Percentiles rank a stretch among this genome's conserved stretches.
Evolutionary conservation across 1,140 invertebrate genomes (phyloP).

Genomic region (Aleiodes sp.): DNA sequence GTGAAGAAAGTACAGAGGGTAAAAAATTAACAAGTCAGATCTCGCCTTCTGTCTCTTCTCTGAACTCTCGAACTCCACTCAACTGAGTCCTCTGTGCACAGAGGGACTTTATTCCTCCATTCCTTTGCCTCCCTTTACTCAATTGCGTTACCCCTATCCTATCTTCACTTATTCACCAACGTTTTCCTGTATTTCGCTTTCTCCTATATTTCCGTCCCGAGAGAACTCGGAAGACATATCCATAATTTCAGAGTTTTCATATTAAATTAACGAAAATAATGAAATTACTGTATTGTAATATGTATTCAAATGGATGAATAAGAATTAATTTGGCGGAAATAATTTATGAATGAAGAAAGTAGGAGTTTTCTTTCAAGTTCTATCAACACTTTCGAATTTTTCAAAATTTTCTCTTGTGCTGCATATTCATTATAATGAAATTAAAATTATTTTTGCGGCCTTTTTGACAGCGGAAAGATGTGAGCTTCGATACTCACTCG

Average conservation of each 20-base stretch:
- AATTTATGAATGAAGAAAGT: too few relatives aligned
- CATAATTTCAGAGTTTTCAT: conserved; percentile 34
- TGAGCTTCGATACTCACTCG: too few relatives aligned
- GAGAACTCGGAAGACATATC: not conserved
- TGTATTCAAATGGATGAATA: not conserved
- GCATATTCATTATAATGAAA: too few relatives aligned
- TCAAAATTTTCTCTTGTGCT: too few relatives aligned
- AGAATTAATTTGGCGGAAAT: not conserved
- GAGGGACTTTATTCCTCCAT: conserved; percentile 12
- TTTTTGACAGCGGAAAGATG: too few relatives aligned
- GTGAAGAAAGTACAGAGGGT: conserved; percentile 21
- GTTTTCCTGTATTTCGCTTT: not conserved
- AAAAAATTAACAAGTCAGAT: conserved; percentile 67
- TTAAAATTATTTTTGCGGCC: too few relatives aligned
- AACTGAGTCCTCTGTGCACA: not conserved
- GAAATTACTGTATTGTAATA: conserved; percentile 45
- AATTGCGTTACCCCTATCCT: not conserved
- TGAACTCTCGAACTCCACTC: conserved; percentile 20
- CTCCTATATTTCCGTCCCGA: not conserved
- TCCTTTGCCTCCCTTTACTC: not conserved
- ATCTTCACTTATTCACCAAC: not conserved
- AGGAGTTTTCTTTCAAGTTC: too few relatives aligned
- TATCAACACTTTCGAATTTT: too few relatives aligned
- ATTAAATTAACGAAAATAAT: conserved; percentile 64
- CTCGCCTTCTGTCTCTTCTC: conserved; percentile 43